Conservation (phyloP, 2,113 vertebrate genomes). For the Bolborhynchus lineola region DNA sequence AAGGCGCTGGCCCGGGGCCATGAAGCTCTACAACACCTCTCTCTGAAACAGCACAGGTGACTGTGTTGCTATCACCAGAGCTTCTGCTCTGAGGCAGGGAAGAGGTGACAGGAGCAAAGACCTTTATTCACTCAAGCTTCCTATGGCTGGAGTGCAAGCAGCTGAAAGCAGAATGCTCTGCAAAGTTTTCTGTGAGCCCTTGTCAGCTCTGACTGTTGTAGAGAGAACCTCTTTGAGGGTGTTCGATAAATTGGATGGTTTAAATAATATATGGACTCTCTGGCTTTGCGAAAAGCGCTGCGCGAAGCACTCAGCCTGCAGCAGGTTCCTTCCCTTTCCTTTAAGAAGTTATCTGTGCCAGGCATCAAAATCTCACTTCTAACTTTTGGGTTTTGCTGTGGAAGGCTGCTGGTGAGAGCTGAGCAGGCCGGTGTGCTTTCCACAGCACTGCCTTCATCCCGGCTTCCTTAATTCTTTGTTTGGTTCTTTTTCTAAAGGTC, state of each 20-base stretch:
- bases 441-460: background rate
- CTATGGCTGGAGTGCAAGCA: background rate
- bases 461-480: background rate
- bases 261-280: constrained; percentile 64
- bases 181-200: constrained; percentile 33
- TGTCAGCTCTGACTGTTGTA: background rate
- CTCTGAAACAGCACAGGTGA: constrained; percentile 17
- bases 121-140: background rate
- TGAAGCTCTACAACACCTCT: background rate
- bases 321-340: background rate
- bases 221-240: background rate
- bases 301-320: constrained; percentile 5
- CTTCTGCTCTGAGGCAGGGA: constrained; percentile 33
- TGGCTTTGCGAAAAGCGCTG: background rate
- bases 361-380: background rate
- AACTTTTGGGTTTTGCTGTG: constrained; percentile 8
- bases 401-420: background rate
- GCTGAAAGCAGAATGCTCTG: background rate
- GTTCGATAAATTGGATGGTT: constrained; percentile 49
- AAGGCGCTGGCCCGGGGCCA: background rate
- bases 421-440: background rate
- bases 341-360: constrained; percentile 24
- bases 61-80: background rate
- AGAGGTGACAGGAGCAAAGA: constrained; percentile 32
- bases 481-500: background rate